Evolutionary conservation across 2,797 vertebrate species (phyloP).

Genomic region (Gymnoscopelus microlampas): DNA sequence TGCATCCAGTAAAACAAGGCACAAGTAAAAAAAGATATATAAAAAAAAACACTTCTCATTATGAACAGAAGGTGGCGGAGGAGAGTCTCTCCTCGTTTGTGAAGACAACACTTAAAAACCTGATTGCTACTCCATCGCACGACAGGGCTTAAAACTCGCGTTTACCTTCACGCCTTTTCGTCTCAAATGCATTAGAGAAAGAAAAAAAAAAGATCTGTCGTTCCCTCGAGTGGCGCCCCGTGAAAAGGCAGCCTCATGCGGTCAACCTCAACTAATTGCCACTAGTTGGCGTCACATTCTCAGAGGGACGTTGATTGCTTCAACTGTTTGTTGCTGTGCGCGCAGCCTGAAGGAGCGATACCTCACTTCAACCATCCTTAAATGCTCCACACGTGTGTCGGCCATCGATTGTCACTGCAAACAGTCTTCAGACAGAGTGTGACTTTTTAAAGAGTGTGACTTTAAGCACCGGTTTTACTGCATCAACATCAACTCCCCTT

Average conservation of each 20-base stretch:
- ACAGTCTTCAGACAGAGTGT: conserved; percentile 41
- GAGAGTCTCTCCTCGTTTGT: conserved; percentile 36
- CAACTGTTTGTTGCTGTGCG: too few relatives aligned
- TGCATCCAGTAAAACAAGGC: conserved; percentile 81
- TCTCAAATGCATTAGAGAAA: conserved; percentile 14
- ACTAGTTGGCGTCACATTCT: conserved; percentile 53
- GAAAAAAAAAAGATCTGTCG: conserved; percentile 6
- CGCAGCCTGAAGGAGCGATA: too few relatives aligned
- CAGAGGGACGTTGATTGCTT: too few relatives aligned
- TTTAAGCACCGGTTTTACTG: conserved; percentile 22
- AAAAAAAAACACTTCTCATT: conserved; percentile 33
- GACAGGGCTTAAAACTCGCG: conserved; percentile 3
- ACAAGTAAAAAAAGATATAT: conserved; percentile 67
- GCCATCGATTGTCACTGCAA: conserved; percentile 82
- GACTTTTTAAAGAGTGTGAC: neutral
- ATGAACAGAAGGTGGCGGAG: conserved; percentile 46
- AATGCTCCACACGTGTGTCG: neutral
- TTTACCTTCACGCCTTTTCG: neutral
- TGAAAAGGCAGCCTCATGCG: conserved; percentile 45
- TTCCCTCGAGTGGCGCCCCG: conserved; percentile 42
- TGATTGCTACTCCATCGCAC: conserved; percentile 36
- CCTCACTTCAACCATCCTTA: too few relatives aligned
- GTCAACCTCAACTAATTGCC: neutral
- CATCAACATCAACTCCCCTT: neutral
- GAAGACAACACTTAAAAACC: conserved; percentile 21